Conservation (phyloP, 2,797 vertebrate genomes). For the Lacerta viridis region DNA sequence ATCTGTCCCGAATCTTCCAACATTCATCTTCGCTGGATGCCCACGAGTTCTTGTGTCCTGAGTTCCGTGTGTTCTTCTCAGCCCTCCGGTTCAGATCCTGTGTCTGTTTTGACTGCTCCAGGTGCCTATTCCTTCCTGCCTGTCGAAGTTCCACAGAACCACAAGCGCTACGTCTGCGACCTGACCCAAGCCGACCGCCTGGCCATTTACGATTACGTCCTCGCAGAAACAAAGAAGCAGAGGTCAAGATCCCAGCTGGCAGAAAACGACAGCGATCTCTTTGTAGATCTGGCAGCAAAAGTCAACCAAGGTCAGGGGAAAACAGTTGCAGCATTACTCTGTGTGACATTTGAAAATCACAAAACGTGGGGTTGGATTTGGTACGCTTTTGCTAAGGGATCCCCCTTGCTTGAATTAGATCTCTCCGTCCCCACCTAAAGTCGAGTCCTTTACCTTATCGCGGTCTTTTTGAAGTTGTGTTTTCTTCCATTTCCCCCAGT, state of each 20-base stretch:
- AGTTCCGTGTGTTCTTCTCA: neutral
- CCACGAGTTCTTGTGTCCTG: too few relatives aligned
- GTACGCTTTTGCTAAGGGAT: neutral
- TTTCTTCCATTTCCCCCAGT: too few relatives aligned
- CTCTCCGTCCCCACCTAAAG: too few relatives aligned
- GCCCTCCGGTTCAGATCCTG: neutral
- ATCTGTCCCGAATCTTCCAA: too few relatives aligned
- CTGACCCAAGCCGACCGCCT: constrained; percentile 87
- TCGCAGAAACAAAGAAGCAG: constrained; percentile 83
- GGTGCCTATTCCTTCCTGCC: constrained; percentile 88
- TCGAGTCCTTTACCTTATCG: too few relatives aligned
- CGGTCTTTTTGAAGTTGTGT: too few relatives aligned
- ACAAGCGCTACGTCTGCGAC: constrained; percentile 88
- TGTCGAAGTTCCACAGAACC: constrained; percentile 91
- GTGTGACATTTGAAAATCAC: neutral
- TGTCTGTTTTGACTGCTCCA: constrained; percentile 66
- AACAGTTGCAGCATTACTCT: neutral
- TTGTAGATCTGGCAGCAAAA: constrained; percentile 95
- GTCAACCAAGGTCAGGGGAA: constrained; percentile 88
- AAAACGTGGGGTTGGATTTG: neutral
- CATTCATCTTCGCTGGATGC: too few relatives aligned
- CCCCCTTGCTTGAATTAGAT: neutral
- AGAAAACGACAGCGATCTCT: constrained; percentile 91
- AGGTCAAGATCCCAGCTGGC: constrained; percentile 75
- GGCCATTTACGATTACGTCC: constrained; percentile 91